These are phyloP conservation scores for Microtus pennsylvanicus DNA, from an alignment of 2,113 vertebrate species.

Conservation along the genomic window DNA sequence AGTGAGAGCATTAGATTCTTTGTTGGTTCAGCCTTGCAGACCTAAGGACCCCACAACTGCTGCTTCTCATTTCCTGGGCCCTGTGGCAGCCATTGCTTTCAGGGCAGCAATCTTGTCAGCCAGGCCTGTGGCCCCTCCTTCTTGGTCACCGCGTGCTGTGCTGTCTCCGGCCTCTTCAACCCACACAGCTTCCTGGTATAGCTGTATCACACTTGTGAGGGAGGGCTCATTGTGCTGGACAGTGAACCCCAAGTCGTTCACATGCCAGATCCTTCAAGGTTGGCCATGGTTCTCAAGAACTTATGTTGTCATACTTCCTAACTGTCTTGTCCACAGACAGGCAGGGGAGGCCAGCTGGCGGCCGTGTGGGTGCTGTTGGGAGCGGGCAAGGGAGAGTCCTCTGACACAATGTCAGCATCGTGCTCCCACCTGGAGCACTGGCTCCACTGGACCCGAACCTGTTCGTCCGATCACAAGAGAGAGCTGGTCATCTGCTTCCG, in stretches of 20 bases:
- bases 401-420: fast-evolving
- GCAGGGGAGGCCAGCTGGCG: fast-evolving
- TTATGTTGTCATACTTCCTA: background rate
- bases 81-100: background rate
- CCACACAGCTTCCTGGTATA: background rate
- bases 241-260: too few species aligned
- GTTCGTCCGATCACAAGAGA: background rate
- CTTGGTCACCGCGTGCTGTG: background rate
- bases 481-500: fast-evolving
- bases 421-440: background rate
- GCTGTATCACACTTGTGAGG: background rate
- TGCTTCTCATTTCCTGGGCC: background rate
- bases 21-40: background rate
- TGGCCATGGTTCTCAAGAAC: background rate
- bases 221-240: background rate
- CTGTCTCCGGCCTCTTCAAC: background rate
- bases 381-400: background rate
- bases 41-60: background rate
- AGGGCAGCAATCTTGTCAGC: background rate
- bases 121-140: background rate
- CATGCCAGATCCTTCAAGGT: background rate
- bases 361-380: background rate
- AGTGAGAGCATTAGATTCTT: background rate
- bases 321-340: background rate
- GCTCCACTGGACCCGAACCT: background rate